Conservation (phyloP, 2,113 vertebrate genomes). For the Talpa occidentalis region DNA sequence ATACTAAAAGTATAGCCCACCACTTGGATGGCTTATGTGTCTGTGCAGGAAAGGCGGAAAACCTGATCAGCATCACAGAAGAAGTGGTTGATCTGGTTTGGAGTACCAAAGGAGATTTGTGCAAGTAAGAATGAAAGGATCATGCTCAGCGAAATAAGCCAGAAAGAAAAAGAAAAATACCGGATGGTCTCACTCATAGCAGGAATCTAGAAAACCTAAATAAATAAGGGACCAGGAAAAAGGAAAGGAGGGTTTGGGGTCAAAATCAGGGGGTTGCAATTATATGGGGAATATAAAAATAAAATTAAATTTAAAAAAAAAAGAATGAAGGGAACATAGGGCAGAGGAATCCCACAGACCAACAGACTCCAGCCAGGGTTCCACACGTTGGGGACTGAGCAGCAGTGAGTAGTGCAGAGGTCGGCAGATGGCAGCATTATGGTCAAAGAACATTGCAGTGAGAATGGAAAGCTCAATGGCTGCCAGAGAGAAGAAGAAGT, state of each 20-base stretch:
- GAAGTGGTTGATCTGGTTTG: slow-evolving; percentile 55
- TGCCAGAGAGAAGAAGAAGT: slow-evolving; percentile 44
- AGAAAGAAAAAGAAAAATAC: no score
- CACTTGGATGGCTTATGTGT: neutral
- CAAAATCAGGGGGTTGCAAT: no score
- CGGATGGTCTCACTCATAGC: no score
- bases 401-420: slow-evolving; percentile 65
- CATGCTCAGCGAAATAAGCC: no score
- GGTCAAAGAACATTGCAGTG: slow-evolving; percentile 36
- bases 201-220: no score
- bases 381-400: slow-evolving; percentile 32
- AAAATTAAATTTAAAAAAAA: no score
- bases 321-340: slow-evolving; percentile 54
- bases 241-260: no score
- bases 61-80: slow-evolving; percentile 62
- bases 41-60: slow-evolving; percentile 52
- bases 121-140: slow-evolving; percentile 50
- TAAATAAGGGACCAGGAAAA: no score
- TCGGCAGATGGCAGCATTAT: slow-evolving; percentile 57
- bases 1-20: slow-evolving; percentile 30
- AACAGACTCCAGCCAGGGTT: slow-evolving; percentile 39
- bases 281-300: no score
- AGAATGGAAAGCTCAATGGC: slow-evolving; percentile 42
- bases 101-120: slow-evolving; percentile 54
- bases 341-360: slow-evolving; percentile 46